phyloP scores from a whole-genome alignment of 2,888 invertebrate genomes.

The Fissipunctia ypsillon region DNA sequence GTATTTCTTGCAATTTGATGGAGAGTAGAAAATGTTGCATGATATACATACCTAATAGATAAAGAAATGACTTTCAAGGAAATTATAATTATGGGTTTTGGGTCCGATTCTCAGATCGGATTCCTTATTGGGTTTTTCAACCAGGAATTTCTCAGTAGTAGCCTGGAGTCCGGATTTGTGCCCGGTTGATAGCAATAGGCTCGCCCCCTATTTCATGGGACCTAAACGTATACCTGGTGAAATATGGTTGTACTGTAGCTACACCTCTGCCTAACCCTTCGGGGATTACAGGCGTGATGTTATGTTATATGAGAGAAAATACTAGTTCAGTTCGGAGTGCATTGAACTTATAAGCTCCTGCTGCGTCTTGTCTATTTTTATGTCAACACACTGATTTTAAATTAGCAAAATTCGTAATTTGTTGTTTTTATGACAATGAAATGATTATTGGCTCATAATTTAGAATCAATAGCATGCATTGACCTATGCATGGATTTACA shows the following conservation, averaged over 20 bases:
- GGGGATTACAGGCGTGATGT: neutral
- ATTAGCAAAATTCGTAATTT: neutral
- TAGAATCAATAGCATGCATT: constrained; percentile 8
- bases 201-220: neutral
- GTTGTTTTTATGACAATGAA: neutral
- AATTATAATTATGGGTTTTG: neutral
- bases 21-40: neutral
- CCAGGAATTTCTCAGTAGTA: neutral
- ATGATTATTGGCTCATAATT: constrained; percentile 3
- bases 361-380: neutral
- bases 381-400: neutral
- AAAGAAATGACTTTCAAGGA: neutral
- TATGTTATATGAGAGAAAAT: neutral
- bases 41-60: too few relatives aligned
- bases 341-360: neutral
- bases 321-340: neutral
- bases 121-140: neutral
- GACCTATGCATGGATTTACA: constrained; percentile 11
- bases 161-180: neutral
- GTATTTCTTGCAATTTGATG: neutral
- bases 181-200: neutral
- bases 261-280: neutral
- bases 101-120: neutral
- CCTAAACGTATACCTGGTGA: neutral
- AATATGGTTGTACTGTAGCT: neutral